Conservation (phyloP, 2,888 invertebrate genomes). For the Cremastinae sp. region DNA sequence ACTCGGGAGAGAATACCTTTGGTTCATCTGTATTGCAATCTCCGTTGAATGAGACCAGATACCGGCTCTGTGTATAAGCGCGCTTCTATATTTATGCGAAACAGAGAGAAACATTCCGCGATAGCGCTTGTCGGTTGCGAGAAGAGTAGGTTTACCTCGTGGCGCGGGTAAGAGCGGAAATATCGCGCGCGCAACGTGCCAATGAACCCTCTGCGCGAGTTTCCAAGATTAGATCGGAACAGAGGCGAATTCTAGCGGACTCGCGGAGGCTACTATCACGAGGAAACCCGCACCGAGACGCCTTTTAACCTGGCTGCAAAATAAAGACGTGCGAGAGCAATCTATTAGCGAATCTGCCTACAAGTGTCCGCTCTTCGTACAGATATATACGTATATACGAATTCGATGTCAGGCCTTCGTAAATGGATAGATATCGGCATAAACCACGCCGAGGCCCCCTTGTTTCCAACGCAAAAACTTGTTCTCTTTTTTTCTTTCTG, state of each 20-base stretch:
- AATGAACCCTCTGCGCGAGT: constrained; percentile 62
- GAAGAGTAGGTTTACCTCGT: constrained; percentile 3
- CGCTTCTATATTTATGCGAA: constrained; percentile 30
- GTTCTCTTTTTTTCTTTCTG: constrained; percentile 60
- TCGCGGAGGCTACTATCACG: constrained; percentile 16
- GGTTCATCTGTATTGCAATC: constrained; percentile 39
- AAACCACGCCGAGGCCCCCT: constrained; percentile 64
- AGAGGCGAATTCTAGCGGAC: constrained; percentile 36
- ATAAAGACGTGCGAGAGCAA: constrained; percentile 35
- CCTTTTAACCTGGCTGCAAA: constrained; percentile 13
- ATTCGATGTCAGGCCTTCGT: constrained; percentile 27
- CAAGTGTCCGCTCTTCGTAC: not conserved
- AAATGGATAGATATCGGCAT: constrained; percentile 62
- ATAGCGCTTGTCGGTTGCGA: constrained; percentile 21
- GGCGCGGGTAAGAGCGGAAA: constrained; percentile 38
- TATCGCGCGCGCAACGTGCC: constrained; percentile 57
- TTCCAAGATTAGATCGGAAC: constrained; percentile 62
- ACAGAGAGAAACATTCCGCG: constrained; percentile 44
- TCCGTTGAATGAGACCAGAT: constrained; percentile 28
- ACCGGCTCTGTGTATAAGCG: not conserved
- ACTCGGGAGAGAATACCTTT: not conserved
- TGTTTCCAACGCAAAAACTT: constrained; percentile 66
- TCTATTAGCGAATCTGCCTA: constrained; percentile 31
- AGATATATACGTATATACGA: constrained; percentile 11
- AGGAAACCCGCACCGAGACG: constrained; percentile 18